Base-by-base conservation (phyloP, 2,888 invertebrate species). In the Eurois occulta region DNA sequence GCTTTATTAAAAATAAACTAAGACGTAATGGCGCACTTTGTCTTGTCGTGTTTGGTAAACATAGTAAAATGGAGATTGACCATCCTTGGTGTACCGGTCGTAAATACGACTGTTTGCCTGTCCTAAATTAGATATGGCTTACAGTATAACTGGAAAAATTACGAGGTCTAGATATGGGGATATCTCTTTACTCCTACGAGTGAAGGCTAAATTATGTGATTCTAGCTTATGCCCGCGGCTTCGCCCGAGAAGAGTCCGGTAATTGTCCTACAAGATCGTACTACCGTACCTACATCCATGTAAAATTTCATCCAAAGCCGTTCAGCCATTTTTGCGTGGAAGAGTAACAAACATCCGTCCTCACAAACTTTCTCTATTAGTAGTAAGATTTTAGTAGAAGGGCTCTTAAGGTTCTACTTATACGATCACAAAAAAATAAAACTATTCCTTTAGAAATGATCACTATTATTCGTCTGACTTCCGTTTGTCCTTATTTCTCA, bases 1-100 rank as follows among this genome's bases (percentile, higher is more conserved):
- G 75, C 75, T 87, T 82, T 82, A 87, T 86, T 86, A 82, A 87
- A 81, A 87, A 78, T 11, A 69, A 75, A 67, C 68, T 65, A 38
- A 60, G 70, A 60, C 32, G 41, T 67, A 71, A 72, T 64, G n/a
- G 48, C 68, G 52, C 28, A 64, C 52, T 67, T 81, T 64, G 52
- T 76, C 41, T 48, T 64, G 32, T 28, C 6, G 32, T 5, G 21
- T 35, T 62, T 62, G 32, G 32, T 13, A 46, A 43, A 55, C 7
- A 77, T 18, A 2, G 48, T 52, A 28, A 21, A 35, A 64, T 77
- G 21, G 52, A 78, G 65, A 48, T 79, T 46, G 6, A 16, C 16
- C 28, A 41, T 16, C 21, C 1, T 28, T 43, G 18, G 46, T 46
- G 16, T 65, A 24, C 38, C n/a, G 4, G 41, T 41, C n/a, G 18